phyloP scores from a whole-genome alignment of 2,888 invertebrate species.

The Caenorhabditis panamensis region DNA sequence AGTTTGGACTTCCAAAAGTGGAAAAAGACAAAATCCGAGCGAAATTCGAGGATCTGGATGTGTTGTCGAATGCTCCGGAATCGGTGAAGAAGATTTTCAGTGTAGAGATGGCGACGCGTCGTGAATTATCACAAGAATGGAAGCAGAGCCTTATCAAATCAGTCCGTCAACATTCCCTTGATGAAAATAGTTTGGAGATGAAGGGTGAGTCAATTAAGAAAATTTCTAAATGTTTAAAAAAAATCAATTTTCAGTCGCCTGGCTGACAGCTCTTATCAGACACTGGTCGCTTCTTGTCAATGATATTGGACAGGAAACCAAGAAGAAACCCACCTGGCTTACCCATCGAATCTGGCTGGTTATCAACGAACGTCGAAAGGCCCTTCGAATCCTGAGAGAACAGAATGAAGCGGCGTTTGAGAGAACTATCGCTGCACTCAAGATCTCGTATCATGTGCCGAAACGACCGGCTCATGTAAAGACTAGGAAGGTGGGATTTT shows the following conservation, averaged over 20 bases:
- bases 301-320: constrained; percentile 71
- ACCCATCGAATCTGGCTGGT: constrained; percentile 75
- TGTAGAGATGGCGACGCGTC: constrained; percentile 75
- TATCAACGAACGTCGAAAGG: constrained; percentile 74
- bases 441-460: constrained; percentile 79
- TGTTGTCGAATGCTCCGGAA: constrained; percentile 74
- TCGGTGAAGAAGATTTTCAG: constrained; percentile 78
- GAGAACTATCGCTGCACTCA: constrained; percentile 69
- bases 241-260: constrained; percentile 72
- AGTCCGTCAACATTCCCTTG: constrained; percentile 75
- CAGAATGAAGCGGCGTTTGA: constrained; percentile 72
- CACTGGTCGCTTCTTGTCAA: constrained; percentile 79
- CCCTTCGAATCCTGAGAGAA: constrained; percentile 71
- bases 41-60: constrained; percentile 74
- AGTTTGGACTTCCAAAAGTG: constrained; percentile 77
- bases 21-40: constrained; percentile 70
- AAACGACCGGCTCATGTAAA: constrained; percentile 75
- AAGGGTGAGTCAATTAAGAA: constrained; percentile 66
- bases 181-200: constrained; percentile 73
- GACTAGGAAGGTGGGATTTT: constrained; percentile 73
- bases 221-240: background rate
- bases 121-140: constrained; percentile 77
- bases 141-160: constrained; percentile 73
- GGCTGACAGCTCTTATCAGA: constrained; percentile 78
- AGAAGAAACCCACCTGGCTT: constrained; percentile 78